A percentile compares a stretch with the other conserved stretches of the same genome.
These are phyloP conservation scores for Hippocampus abdominalis DNA, from an alignment of 2,113 vertebrate genomes.

Conservation along the genomic window DNA sequence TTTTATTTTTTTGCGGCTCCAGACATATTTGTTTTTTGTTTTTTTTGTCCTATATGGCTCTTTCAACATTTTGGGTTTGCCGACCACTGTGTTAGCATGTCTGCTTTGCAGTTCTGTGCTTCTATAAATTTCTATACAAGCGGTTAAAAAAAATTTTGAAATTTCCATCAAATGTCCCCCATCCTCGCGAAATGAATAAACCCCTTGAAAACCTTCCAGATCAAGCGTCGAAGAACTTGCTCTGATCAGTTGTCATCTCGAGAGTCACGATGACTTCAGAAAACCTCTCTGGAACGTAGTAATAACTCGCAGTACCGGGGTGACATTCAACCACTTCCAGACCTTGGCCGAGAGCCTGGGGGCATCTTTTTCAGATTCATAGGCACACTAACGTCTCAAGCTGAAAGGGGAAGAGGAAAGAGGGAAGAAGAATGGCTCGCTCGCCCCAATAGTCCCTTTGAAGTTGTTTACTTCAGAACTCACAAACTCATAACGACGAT, in stretches of 20 bases:
- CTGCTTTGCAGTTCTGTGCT: not conserved
- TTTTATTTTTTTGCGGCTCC: no score
- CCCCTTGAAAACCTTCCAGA: not conserved
- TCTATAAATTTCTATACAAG: not conserved
- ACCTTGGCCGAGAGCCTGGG: not conserved
- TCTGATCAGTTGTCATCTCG: not conserved
- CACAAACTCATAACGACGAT: not conserved
- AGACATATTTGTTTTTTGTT: no score
- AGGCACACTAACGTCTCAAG: not conserved
- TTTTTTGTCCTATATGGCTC: no score
- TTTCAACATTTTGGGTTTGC: no score
- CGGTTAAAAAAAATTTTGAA: not conserved
- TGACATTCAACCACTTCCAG: slow-evolving; percentile 8
- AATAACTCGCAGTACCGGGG: not conserved
- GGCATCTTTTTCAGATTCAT: slow-evolving; percentile 2
- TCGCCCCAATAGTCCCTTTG: slow-evolving; percentile 1
- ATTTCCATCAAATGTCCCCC: not conserved
- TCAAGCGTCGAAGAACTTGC: not conserved
- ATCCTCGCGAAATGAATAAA: not conserved
- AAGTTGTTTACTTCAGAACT: not conserved
- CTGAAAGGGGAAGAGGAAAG: slow-evolving; percentile 1
- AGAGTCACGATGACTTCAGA: not conserved
- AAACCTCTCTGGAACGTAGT: not conserved
- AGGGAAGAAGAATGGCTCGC: not conserved
- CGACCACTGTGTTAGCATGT: no score